phyloP scores from a whole-genome alignment of 2,797 vertebrate species.

The Tokudaia muenninki region DNA sequence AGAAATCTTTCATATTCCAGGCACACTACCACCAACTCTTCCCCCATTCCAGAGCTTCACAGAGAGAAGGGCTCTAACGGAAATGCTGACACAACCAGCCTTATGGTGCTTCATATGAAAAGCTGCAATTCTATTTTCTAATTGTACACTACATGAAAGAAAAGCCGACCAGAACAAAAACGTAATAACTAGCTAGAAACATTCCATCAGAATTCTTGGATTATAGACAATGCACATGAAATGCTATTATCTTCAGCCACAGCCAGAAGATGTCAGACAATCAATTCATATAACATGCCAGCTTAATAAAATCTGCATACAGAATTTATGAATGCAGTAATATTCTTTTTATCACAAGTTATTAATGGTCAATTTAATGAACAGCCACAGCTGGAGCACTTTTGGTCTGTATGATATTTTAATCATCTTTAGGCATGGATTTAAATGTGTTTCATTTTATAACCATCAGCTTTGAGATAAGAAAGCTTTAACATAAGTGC shows the following conservation, averaged over 20 bases:
- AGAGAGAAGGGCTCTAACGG: slow-evolving; percentile 66
- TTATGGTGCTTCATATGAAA: slow-evolving; percentile 72
- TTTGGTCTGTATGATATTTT: slow-evolving; percentile 89
- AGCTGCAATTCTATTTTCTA: slow-evolving; percentile 78
- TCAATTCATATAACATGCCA: slow-evolving; percentile 91
- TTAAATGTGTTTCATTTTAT: slow-evolving; percentile 88
- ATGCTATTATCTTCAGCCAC: slow-evolving; percentile 90
- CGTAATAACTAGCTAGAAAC: slow-evolving; percentile 82
- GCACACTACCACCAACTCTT: slow-evolving; percentile 33
- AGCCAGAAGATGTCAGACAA: slow-evolving; percentile 89
- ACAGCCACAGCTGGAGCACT: slow-evolving; percentile 89
- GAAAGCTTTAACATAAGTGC: slow-evolving; percentile 79
- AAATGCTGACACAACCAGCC: slow-evolving; percentile 79
- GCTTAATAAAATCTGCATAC: slow-evolving; percentile 93
- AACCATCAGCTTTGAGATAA: slow-evolving; percentile 86
- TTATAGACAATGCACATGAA: slow-evolving; percentile 86
- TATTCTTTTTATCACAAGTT: slow-evolving; percentile 91
- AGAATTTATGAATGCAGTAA: slow-evolving; percentile 92
- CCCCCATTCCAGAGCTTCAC: not conserved
- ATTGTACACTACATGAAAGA: slow-evolving; percentile 77
- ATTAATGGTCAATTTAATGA: slow-evolving; percentile 94
- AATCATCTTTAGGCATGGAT: slow-evolving; percentile 87
- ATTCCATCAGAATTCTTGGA: slow-evolving; percentile 87
- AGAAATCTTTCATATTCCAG: slow-evolving; percentile 58
- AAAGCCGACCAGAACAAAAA: slow-evolving; percentile 80